phyloP scores from a whole-genome alignment of 2,113 vertebrate genomes.

The Pachycephala philippinensis region DNA sequence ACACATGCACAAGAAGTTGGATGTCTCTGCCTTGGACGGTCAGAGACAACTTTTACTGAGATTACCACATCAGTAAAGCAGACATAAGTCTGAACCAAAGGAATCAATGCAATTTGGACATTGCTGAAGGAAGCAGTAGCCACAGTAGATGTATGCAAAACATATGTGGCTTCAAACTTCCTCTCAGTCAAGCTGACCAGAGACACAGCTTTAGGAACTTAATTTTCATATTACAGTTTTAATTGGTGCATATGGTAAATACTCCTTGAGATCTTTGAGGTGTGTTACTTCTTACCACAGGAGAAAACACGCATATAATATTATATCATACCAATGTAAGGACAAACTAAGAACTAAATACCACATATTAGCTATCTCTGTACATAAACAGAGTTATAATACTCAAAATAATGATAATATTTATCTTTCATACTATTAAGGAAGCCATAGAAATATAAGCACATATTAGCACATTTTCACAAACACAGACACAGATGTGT shows the following conservation, averaged over 20 bases:
- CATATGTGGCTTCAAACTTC: not conserved
- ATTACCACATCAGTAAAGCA: not conserved
- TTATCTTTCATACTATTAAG: not conserved
- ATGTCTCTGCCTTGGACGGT: not conserved
- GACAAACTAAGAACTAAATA: not conserved
- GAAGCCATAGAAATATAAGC: slow-evolving; percentile 11
- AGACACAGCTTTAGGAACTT: not conserved
- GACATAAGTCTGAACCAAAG: not conserved
- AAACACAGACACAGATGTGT: slow-evolving; percentile 4
- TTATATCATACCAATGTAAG: not conserved
- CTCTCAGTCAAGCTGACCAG: not conserved
- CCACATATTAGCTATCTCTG: not conserved
- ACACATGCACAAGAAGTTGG: not conserved
- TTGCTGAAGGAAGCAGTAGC: not conserved
- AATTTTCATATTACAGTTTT: slow-evolving; percentile 1
- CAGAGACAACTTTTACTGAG: not conserved
- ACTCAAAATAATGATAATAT: not conserved
- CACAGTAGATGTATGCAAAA: not conserved
- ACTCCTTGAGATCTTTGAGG: slow-evolving; percentile 28
- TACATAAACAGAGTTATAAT: not conserved
- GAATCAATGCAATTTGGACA: not conserved
- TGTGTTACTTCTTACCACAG: not conserved
- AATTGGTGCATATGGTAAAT: slow-evolving; percentile 56
- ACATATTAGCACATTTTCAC: slow-evolving; percentile 33
- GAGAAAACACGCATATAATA: not conserved